Evolutionary conservation across 2,888 invertebrate genomes (phyloP), one percentile per base, ranked within the genome.

Genomic region (Anoplius nigerrimus): DNA sequence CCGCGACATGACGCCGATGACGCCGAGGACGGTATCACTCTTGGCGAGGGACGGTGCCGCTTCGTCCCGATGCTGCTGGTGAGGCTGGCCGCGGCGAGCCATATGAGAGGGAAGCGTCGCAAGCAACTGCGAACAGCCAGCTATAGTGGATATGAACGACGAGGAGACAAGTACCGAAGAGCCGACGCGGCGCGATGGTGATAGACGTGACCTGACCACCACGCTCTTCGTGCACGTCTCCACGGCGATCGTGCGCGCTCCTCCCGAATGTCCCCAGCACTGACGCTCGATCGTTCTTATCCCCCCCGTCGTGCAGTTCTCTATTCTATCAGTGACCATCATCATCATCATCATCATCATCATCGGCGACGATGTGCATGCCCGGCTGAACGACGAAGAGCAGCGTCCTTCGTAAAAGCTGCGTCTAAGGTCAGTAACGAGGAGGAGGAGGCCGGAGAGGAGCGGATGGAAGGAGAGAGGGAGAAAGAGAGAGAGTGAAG

Each of bases 71-170:
- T 66, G 66, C 58, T 34, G 34, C 34, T 72, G 21, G 34, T 56
- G 27, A 15, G 48, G 48, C 48, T 15, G 22, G 57, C 16, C 21
- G 52, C 13, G 20, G 53, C 56, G 52, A 62, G 16, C 8, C 67
- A 63, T 34, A 69, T 63, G 65, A 71, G 59, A 59, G 71, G 45
- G 27, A 77, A 70, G 69, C 72, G 67, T 22, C 70, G 76, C 21
- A 71, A 70, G 66, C 61, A n/a, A 45, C 61, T 48, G 16, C 43
- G 24, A 54, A 64, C 34, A 34, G 11, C 11, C 34, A 34, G 11
- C 6, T 34, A 34, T 13, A 2, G 34, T 73, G 79, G 77, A 34
- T 66, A 79, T 79, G 80, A 79, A 66, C 75, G 72, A 68, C 54
- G 66, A 67, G 68, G 68, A 70, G 27, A 63, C 61, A 68, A 66